A percentile compares a stretch with the other conserved stretches of the same genome.
These are phyloP conservation scores for Zaprionus bogoriensis DNA, from an alignment of 2,888 invertebrate genomes.

Conservation along the genomic window DNA sequence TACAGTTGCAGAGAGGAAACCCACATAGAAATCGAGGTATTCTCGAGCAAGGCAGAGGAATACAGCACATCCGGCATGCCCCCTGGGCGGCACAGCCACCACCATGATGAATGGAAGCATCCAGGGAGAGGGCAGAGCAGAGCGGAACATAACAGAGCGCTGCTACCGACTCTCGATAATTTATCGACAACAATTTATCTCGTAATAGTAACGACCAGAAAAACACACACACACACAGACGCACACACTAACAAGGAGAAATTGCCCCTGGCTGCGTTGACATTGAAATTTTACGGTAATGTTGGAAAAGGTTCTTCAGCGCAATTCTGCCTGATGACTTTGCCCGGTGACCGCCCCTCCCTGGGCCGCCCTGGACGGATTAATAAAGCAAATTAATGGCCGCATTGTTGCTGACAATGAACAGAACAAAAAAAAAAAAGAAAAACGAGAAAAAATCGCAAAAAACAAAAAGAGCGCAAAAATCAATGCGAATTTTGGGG, in stretches of 20 bases:
- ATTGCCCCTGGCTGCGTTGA: slow-evolving; percentile 61
- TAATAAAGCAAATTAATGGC: slow-evolving; percentile 73
- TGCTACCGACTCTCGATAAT: slow-evolving; percentile 71
- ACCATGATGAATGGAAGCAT: slow-evolving; percentile 7
- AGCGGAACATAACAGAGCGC: slow-evolving; percentile 30
- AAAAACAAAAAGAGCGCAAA: slow-evolving; percentile 10
- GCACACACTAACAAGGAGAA: slow-evolving; percentile 42
- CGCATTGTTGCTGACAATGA: slow-evolving; percentile 48
- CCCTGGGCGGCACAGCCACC: slow-evolving; percentile 29
- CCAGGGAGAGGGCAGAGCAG: slow-evolving; percentile 16
- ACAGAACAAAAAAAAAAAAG: slow-evolving; percentile 8
- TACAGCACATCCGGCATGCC: slow-evolving; percentile 52
- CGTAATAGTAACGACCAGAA: slow-evolving; percentile 65
- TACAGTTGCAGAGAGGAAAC: slow-evolving; percentile 2
- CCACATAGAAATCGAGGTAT: slow-evolving; percentile 18
- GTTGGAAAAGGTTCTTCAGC: slow-evolving; percentile 38
- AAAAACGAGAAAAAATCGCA: no score
- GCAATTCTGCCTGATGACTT: slow-evolving; percentile 23
- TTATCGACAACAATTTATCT: slow-evolving; percentile 81
- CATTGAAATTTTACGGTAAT: slow-evolving; percentile 79
- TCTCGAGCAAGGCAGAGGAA: slow-evolving; percentile 31
- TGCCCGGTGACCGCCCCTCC: background rate
- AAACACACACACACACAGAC: slow-evolving; percentile 23
- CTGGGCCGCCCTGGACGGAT: slow-evolving; percentile 29
- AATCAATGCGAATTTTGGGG: slow-evolving; percentile 34